These are phyloP conservation scores for Uloborus diversus DNA, from an alignment of 1,140 invertebrate species.

Conservation along the genomic window DNA sequence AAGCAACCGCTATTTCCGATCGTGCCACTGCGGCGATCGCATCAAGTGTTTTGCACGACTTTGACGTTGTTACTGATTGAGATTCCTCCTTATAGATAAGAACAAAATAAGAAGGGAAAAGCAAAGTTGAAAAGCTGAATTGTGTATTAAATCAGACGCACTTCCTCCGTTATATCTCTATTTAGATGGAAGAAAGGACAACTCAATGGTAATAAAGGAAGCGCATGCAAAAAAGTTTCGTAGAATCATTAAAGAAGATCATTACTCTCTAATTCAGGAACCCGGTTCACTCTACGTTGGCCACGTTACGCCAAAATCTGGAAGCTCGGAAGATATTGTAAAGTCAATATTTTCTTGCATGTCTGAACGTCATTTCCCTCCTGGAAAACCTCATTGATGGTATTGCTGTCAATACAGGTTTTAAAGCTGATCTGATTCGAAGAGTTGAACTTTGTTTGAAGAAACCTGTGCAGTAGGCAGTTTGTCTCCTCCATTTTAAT, in stretches of 20 bases:
- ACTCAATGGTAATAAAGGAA: background rate
- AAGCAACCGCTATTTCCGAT: background rate
- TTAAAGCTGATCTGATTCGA: background rate
- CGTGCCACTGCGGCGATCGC: too few species aligned
- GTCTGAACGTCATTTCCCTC: background rate
- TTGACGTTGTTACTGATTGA: background rate
- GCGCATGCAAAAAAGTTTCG: background rate
- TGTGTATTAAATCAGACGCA: background rate
- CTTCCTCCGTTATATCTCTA: background rate
- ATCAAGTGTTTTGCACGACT: too few species aligned
- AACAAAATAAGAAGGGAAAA: background rate
- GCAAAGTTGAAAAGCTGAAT: background rate
- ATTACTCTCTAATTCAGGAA: conserved; percentile 1
- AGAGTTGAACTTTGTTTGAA: background rate
- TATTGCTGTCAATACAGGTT: background rate
- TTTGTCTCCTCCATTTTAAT: too few species aligned
- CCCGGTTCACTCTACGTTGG: background rate
- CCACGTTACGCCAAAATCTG: background rate
- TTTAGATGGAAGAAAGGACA: too few species aligned
- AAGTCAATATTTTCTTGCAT: background rate
- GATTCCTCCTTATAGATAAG: background rate
- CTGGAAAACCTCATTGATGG: background rate
- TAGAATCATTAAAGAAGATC: background rate
- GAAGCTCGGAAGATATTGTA: background rate
- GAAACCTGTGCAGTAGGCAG: background rate